A percentile compares a stretch with the other conserved stretches of the same genome.
Conservation (phyloP, 2,797 vertebrate genomes). For the Rhynchonycteris naso region DNA sequence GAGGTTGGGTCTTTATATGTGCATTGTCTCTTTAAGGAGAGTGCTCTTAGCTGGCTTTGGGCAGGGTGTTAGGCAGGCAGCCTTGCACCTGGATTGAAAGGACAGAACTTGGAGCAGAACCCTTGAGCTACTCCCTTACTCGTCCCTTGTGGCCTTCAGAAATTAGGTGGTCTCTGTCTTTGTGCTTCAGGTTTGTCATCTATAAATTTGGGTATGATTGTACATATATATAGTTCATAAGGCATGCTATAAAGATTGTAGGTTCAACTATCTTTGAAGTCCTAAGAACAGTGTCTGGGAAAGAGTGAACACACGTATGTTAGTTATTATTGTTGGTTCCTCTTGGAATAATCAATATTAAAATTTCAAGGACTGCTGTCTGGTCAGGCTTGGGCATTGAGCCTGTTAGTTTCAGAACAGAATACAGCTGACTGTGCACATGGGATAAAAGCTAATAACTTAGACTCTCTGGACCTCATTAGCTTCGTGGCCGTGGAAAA, state of each 20-base stretch:
- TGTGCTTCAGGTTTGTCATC: not conserved
- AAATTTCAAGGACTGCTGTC: constrained; percentile 49
- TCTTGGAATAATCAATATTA: constrained; percentile 4
- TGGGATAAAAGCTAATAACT: not conserved
- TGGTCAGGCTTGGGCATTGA: constrained; percentile 31
- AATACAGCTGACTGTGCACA: not conserved
- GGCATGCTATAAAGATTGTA: not conserved
- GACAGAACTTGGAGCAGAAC: not conserved
- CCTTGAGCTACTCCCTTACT: not conserved
- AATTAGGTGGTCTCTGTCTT: not conserved
- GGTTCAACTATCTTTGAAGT: constrained; percentile 16
- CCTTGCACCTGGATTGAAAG: not conserved
- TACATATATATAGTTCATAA: not conserved
- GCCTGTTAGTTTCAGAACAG: constrained; percentile 43
- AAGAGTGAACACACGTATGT: not conserved
- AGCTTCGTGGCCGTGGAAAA: not conserved
- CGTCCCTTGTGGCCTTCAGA: not conserved
- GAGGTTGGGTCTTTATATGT: not conserved
- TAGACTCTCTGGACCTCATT: not conserved
- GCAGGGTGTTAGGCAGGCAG: not conserved
- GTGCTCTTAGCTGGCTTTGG: not conserved
- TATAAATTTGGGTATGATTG: not conserved
- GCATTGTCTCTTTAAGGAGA: not conserved
- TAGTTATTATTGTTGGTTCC: not conserved
- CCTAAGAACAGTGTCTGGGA: constrained; percentile 8